Evolutionary conservation across 2,888 invertebrate species (phyloP).

Genomic region (Meteorus cinctellus): DNA sequence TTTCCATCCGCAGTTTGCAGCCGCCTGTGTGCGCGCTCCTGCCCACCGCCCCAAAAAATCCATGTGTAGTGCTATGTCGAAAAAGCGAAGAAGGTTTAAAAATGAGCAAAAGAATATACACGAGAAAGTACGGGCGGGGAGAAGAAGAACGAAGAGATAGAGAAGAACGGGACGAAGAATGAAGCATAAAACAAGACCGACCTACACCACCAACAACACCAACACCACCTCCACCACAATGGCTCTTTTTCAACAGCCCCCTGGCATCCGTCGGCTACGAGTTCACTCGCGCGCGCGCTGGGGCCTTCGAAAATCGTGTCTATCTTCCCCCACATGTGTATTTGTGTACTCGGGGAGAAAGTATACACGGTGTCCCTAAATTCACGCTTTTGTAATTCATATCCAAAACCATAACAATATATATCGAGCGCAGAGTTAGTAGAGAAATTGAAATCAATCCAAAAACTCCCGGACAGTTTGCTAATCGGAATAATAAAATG

Average conservation of each 20-base stretch:
- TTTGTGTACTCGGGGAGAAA: constrained; percentile 14
- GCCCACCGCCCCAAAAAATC: constrained; percentile 46
- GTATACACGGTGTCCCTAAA: too few species aligned
- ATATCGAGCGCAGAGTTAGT: too few species aligned
- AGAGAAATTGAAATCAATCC: too few species aligned
- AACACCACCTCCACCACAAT: background rate
- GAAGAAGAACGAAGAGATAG: constrained; percentile 33
- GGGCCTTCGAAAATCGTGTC: constrained; percentile 20
- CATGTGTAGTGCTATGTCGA: constrained; percentile 49
- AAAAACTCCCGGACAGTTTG: too few species aligned
- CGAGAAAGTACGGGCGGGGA: constrained; percentile 19
- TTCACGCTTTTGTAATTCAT: too few species aligned
- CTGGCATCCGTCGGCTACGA: constrained; percentile 45
- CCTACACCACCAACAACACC: constrained; percentile 29
- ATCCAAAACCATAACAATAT: too few species aligned
- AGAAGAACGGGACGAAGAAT: constrained; percentile 51
- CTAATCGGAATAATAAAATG: too few species aligned
- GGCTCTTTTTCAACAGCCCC: constrained; percentile 30
- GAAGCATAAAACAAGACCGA: constrained; percentile 46
- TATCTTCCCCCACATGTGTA: constrained; percentile 1
- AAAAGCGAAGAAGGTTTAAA: constrained; percentile 53
- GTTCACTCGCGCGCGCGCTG: constrained; percentile 22
- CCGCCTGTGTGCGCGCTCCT: constrained; percentile 46
- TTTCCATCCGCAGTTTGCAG: constrained; percentile 46
- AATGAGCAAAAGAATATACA: constrained; percentile 42